Evolutionary conservation across 2,888 invertebrate species (phyloP).

Genomic region (Thereva nobilitata): DNA sequence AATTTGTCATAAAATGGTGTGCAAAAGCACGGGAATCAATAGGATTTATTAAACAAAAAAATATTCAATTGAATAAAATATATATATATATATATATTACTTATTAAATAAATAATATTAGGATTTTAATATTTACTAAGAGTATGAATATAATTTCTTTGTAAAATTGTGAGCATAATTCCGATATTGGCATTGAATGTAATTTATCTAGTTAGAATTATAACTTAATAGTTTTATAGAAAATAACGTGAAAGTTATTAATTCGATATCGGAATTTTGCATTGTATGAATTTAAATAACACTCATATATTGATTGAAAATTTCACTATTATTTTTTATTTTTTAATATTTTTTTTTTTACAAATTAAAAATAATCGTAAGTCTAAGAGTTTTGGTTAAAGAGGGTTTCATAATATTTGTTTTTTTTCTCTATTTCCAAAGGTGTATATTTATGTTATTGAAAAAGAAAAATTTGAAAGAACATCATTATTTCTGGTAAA

Average conservation of each 20-base stretch:
- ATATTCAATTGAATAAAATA: too few relatives aligned
- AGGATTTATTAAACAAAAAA: too few relatives aligned
- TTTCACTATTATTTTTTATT: constrained; percentile 7
- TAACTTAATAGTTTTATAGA: constrained; percentile 8
- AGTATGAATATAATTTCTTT: constrained; percentile 8
- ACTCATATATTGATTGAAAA: neutral
- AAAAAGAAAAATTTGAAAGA: too few relatives aligned
- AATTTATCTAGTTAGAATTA: neutral
- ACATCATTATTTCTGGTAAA: too few relatives aligned
- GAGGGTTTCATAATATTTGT: too few relatives aligned
- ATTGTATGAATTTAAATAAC: constrained; percentile 1
- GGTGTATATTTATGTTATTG: too few relatives aligned
- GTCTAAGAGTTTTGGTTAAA: too few relatives aligned
- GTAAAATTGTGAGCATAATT: constrained; percentile 31
- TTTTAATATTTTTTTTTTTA: neutral
- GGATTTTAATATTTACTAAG: too few relatives aligned
- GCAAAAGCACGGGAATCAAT: too few relatives aligned
- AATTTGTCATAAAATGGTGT: neutral
- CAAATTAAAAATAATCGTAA: neutral
- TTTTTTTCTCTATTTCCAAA: too few relatives aligned
- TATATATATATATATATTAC: too few relatives aligned
- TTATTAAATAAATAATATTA: too few relatives aligned
- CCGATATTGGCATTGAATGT: constrained; percentile 13
- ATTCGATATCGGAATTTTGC: constrained; percentile 25
- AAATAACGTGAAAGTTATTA: neutral